A percentile compares a stretch with the other conserved stretches of the same genome.
Evolutionary conservation across 2,113 vertebrate genomes (phyloP).

Genomic region (Protomyctophum bolini): DNA sequence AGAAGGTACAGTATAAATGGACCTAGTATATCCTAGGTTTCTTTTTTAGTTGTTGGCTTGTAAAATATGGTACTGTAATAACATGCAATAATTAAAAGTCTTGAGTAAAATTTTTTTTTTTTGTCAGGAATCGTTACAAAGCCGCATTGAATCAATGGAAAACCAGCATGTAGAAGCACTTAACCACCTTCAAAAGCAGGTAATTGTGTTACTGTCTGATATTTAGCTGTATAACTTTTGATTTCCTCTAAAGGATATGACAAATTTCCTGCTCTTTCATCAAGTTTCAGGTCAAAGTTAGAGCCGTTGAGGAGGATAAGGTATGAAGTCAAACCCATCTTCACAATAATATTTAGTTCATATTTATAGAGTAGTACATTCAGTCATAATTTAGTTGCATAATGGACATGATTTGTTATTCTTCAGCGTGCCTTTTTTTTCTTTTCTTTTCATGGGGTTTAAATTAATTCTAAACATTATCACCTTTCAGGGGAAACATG

Average conservation of each 20-base stretch:
- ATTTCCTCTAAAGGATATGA: too few relatives aligned
- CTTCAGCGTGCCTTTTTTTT: conserved; percentile 26
- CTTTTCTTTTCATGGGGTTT: neutral
- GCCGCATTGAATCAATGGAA: conserved; percentile 73
- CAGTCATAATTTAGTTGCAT: conserved; percentile 21
- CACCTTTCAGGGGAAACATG: conserved; percentile 86
- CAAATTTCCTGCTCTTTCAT: conserved; percentile 9
- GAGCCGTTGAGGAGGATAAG: conserved; percentile 89
- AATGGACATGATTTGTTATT: conserved; percentile 28
- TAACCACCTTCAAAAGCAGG: conserved; percentile 86
- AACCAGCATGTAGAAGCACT: conserved; percentile 85
- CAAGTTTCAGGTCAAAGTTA: conserved; percentile 87
- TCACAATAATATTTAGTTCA: conserved; percentile 32
- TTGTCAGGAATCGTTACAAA: conserved; percentile 59
- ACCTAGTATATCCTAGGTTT: neutral
- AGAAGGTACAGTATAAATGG: conserved; percentile 79
- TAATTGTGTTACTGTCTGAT: conserved; percentile 42
- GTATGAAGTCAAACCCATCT: conserved; percentile 69
- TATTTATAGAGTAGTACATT: conserved; percentile 40
- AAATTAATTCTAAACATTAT: neutral
- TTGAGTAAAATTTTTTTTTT: neutral
- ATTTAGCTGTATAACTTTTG: too few relatives aligned
- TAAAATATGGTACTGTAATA: neutral
- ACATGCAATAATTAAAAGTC: neutral
- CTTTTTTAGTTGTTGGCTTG: neutral